Percentiles rank a stretch among this genome's conserved stretches.
phyloP scores from a whole-genome alignment of 2,888 invertebrate genomes.

The Poecilus cupreus region DNA sequence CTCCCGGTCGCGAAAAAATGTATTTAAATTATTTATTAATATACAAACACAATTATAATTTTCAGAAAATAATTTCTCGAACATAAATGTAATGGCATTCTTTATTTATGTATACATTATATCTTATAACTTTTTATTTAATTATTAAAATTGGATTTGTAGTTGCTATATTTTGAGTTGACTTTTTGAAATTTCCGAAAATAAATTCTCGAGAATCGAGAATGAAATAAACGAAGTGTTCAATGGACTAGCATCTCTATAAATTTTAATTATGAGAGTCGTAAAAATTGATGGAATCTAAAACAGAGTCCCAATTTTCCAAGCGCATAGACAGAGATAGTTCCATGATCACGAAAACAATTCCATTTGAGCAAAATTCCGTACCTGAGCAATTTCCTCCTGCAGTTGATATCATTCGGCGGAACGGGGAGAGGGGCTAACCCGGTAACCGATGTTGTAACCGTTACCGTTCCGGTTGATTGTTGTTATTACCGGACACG shows the following conservation, averaged over 20 bases:
- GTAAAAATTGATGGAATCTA: constrained; percentile 22
- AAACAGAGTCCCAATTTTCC: constrained; percentile 2
- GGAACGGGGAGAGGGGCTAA: background rate
- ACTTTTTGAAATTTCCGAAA: too few species aligned
- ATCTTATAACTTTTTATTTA: too few species aligned
- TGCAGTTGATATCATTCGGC: background rate
- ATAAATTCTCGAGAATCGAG: background rate
- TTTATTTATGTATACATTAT: too few species aligned
- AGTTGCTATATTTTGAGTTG: too few species aligned
- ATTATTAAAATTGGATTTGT: too few species aligned
- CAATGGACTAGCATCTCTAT: background rate
- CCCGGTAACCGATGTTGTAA: background rate
- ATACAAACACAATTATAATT: too few species aligned
- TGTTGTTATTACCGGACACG: constrained; percentile 50
- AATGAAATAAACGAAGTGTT: background rate
- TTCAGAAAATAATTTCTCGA: too few species aligned
- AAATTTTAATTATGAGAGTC: constrained; percentile 18
- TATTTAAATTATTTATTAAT: too few species aligned
- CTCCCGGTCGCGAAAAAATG: too few species aligned
- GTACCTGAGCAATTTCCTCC: constrained; percentile 20
- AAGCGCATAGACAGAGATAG: background rate
- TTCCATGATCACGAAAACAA: constrained; percentile 13
- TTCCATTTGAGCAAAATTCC: constrained; percentile 12
- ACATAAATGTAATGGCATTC: too few species aligned
- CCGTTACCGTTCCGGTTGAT: constrained; percentile 48